phyloP scores from a whole-genome alignment of 2,888 invertebrate genomes.

The Conchocele bisecta region DNA sequence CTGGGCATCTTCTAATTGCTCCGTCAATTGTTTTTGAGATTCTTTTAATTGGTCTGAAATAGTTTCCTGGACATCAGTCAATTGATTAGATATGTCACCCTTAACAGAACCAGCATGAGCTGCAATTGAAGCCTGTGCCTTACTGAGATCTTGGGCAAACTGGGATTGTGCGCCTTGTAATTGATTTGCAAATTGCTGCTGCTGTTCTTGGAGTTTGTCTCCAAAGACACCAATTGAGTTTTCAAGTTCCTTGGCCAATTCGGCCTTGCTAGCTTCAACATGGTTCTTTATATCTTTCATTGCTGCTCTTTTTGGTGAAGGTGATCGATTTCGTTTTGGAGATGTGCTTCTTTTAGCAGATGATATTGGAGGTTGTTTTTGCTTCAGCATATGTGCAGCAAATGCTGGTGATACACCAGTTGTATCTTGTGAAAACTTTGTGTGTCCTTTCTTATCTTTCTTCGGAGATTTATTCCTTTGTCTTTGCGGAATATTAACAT shows the following conservation, averaged over 20 bases:
- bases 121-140: conserved; percentile 38
- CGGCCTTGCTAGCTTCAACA: conserved; percentile 50
- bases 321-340: conserved; percentile 33
- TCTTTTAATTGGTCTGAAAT: conserved; percentile 40
- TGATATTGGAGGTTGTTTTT: conserved; percentile 33
- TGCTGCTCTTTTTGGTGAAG: conserved; percentile 33
- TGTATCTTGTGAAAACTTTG: conserved; percentile 21
- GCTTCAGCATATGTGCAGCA: conserved; percentile 48
- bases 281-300: conserved; percentile 47
- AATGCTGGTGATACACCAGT: conserved; percentile 52
- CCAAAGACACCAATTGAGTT: conserved; percentile 48
- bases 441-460: conserved; percentile 4
- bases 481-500: conserved; percentile 34
- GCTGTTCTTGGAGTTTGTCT: conserved; percentile 43
- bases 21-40: conserved; percentile 43
- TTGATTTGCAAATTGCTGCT: conserved; percentile 50
- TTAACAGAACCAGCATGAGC: conserved; percentile 40
- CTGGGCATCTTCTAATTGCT: conserved; percentile 40
- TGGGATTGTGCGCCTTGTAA: conserved; percentile 42
- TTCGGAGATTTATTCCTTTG: conserved; percentile 10
- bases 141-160: conserved; percentile 43
- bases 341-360: conserved; percentile 16
- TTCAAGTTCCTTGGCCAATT: conserved; percentile 45
- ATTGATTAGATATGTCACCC: conserved; percentile 32
- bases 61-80: conserved; percentile 28